Evolutionary conservation across 2,113 vertebrate species (phyloP).

Genomic region (Rhineura floridana): DNA sequence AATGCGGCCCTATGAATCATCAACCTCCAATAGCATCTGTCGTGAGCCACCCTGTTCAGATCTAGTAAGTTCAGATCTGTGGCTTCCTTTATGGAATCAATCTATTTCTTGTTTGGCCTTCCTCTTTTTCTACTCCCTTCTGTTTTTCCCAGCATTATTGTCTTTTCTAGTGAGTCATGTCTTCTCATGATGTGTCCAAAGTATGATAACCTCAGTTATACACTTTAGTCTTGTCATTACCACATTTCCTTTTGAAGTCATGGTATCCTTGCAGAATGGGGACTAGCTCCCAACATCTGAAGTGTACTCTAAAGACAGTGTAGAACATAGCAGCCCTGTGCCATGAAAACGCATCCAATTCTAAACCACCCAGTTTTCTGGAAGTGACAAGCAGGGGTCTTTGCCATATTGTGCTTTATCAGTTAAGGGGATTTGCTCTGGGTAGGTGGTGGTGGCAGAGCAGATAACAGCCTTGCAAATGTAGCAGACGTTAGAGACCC

Average conservation of each 20-base stretch:
- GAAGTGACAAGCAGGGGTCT: conserved; percentile 53
- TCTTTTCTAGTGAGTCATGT: too few relatives aligned
- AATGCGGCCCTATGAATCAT: too few relatives aligned
- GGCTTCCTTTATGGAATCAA: too few relatives aligned
- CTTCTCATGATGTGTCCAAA: too few relatives aligned
- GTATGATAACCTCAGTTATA: too few relatives aligned
- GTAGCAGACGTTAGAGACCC: conserved; percentile 45
- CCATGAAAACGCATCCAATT: neutral
- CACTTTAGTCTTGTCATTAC: neutral
- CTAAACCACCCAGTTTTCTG: conserved; percentile 47
- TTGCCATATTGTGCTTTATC: conserved; percentile 65
- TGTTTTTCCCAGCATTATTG: too few relatives aligned
- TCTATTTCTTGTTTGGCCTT: too few relatives aligned
- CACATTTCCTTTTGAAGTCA: neutral
- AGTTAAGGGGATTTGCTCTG: conserved; percentile 56
- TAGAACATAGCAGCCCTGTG: rapidly evolving
- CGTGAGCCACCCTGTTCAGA: too few relatives aligned
- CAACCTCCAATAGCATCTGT: too few relatives aligned
- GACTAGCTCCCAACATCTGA: rapidly evolving
- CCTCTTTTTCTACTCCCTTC: too few relatives aligned
- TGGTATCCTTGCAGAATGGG: rapidly evolving
- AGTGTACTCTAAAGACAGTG: rapidly evolving
- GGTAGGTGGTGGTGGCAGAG: conserved; percentile 54
- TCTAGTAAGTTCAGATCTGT: too few relatives aligned
- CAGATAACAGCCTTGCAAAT: conserved; percentile 61